These are phyloP conservation scores for Tetragnatha versicolor DNA, from an alignment of 1,140 invertebrate genomes.

Conservation along the genomic window DNA sequence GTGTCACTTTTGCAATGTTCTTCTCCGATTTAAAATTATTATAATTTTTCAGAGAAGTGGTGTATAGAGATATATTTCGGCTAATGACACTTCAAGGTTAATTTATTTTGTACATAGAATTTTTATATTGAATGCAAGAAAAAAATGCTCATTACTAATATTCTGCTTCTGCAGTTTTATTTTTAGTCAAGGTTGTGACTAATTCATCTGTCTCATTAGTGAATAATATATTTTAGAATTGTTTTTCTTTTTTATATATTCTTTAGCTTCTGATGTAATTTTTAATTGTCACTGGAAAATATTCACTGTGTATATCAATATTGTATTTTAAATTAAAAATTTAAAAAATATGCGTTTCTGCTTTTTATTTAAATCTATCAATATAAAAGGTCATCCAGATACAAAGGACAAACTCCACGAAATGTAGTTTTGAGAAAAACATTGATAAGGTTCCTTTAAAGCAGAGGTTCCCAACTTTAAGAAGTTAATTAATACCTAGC, in stretches of 20 bases:
- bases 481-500: too few species aligned
- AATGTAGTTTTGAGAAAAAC: too few species aligned
- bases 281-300: constrained; percentile 42
- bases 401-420: too few species aligned
- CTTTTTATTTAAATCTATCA: too few species aligned
- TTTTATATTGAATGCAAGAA: constrained; percentile 29
- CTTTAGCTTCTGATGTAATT: constrained; percentile 46
- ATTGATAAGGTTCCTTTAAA: too few species aligned
- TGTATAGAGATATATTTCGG: constrained; percentile 24
- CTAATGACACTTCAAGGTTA: constrained; percentile 8
- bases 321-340: constrained; percentile 50
- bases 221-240: constrained; percentile 35
- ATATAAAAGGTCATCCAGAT: too few species aligned
- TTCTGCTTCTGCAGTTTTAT: constrained; percentile 26
- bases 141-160: not conserved
- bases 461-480: too few species aligned
- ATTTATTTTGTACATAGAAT: constrained; percentile 52
- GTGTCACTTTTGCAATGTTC: not conserved
- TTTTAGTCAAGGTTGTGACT: constrained; percentile 1
- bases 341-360: too few species aligned
- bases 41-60: not conserved
- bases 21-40: not conserved
- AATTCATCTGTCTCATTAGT: constrained; percentile 21
- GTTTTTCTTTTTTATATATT: constrained; percentile 43
- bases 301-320: constrained; percentile 43